Evolutionary conservation across 2,888 invertebrate species (phyloP), one percentile per base, ranked within the genome.

Genomic region (Zele albiditarsus): DNA sequence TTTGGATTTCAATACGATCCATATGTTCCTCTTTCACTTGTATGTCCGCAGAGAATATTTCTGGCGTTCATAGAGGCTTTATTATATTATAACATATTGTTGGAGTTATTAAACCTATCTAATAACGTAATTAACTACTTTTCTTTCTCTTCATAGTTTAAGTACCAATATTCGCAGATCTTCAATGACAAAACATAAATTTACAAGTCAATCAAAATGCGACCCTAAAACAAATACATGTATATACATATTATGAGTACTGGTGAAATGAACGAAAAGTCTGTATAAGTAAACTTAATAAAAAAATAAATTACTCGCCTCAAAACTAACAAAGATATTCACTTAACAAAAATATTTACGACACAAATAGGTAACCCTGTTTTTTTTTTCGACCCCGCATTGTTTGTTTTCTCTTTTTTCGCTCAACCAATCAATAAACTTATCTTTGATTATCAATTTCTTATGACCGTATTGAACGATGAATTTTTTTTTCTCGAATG

Each of bases 361-460:
- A 71, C 42, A 69, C 31, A 62, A 25, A 72, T 49, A n/a, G 63
- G 67, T 74, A 71, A 76, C 75, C 77, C 77, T 77, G 79, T 74
- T 77, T 79, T n/a, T 60, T 49, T 69, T 77, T 65, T 25, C 20
- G 63, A 68, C 67, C 57, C 70, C 31, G 31, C 58, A 63, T 25
- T 16, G n/a, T 46, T 46, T 53, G 20, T 23, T 70, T 42, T 16
- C 23, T 57, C 33, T 20, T 49, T 49, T 5, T 14, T 5, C 42
- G 49, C 20, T 12, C 27, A 14, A 49, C 23, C 14, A 27, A 58
- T 58, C 58, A 58, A 33, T 20, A 33, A 31, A 63, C 31, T 14
- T 53, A 53, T 20, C 3, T 33, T 63, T 63, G 63, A 63, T 63
- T 33, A 63, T 33, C 27, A 12, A 27, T 16, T 27, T 58, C 25